Evolutionary conservation across 2,888 invertebrate genomes (phyloP), one percentile per base, ranked within the genome.

Genomic region (Polylopha cassiicola): DNA sequence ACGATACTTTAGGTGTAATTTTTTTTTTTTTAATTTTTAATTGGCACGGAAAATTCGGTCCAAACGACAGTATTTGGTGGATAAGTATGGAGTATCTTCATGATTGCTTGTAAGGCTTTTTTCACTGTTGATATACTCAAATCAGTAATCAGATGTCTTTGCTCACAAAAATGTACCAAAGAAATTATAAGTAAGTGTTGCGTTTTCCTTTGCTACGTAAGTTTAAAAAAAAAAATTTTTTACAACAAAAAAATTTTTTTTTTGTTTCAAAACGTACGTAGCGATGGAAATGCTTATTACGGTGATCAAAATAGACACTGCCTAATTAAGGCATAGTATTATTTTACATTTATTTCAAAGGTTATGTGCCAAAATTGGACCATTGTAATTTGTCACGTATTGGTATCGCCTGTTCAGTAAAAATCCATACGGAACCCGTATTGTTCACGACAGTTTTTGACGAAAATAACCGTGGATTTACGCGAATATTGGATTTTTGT

Each of bases 151-250:
- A 63, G 61, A 57, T 59, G 60, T 73, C 73, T 65, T 81, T 81
- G 82, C 82, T 85, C 84, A 85, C 82, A 81, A 82, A 74, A 56
- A 67, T 70, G 72, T 81, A 84, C 82, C 82, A 84, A 84, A 84
- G 82, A 84, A 51, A 48, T 50, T 55, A 51, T 50, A 43, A 37
- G 50, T 53, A 69, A 71, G 61, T 55, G 34, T 46, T 61, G 66
- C 60, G 56, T 74, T n/a, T n/a, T n/a, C n/a, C n/a, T n/a, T n/a
- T n/a, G 63, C 65, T 71, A 65, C 59, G 50, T 50, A 50, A 48
- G n/a, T n/a, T n/a, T n/a, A n/a, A n/a, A n/a, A n/a, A n/a, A n/a
- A n/a, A n/a, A n/a, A n/a, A n/a, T n/a, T n/a, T n/a, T n/a, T n/a
- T n/a, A n/a, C n/a, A n/a, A n/a, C n/a, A n/a, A n/a, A n/a, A n/a